Base-by-base conservation (phyloP, 2,797 vertebrate species). In the Labeo calbasu region DNA sequence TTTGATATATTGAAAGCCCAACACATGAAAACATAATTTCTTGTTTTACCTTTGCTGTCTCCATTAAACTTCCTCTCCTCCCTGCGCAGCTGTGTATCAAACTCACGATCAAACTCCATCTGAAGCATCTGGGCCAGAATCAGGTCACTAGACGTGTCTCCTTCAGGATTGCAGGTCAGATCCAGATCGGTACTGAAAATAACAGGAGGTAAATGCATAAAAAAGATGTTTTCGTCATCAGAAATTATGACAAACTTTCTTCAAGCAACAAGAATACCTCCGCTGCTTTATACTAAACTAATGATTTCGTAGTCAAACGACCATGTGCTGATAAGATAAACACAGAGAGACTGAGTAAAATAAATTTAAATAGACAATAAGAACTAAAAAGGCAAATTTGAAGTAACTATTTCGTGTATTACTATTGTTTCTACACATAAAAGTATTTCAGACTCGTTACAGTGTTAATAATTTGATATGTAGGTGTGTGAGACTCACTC, bases 61-160 rank as follows among this genome's bases (percentile, higher is more conserved):
- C 98, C 98, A 23, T 99, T 99, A 91, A 98, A 97, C 88, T 98
- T 99, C 90, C 94, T 97, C 92, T 99, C 98, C 90, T 99, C 98
- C 7, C 96, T 95, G 1, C 95, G 96, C 65, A 99, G 96, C 90
- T 99, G 98, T 0, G 96, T 93, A 32, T 99, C 98, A 4, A 95
- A 99, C 91, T 99, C 98, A 14, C 95, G 95, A 90, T 99, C 98
- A 75, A 97, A 99, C 91, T 99, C 96, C 96, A 97, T 97, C 94
- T 99, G 98, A 86, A 99, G 93, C 98, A 99, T 98, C 93, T 98
- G 96, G 50, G 98, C 98, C 77, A 99, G 92, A 95, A 99, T 97
- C 86, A 97, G 92, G 92, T 99, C 98, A 6, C 96, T 99, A 79
- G 95, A 93, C 0, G 98, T 99, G 1, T 99, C 98, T 1, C 40